Conservation (phyloP, 1,140 invertebrate genomes). For the Lepidurus couesii region DNA sequence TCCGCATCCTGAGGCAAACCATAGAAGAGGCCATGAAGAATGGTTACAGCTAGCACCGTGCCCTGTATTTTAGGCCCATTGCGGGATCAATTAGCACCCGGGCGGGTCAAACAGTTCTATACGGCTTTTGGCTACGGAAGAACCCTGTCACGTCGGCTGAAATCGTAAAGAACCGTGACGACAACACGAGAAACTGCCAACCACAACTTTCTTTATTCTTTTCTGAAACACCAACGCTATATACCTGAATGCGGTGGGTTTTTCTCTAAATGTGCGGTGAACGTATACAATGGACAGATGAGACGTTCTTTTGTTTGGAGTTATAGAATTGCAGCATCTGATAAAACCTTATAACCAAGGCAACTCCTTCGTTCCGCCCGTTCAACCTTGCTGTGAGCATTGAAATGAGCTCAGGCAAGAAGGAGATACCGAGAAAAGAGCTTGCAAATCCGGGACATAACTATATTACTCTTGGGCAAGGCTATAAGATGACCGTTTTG, state of each 20-base stretch:
- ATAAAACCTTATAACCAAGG: background rate
- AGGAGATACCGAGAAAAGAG: background rate
- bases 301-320: background rate
- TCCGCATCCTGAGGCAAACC: background rate
- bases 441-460: slow-evolving; percentile 9
- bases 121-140: background rate
- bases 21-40: background rate
- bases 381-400: slow-evolving; percentile 12
- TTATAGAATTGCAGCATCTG: background rate
- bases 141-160: background rate
- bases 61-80: slow-evolving; percentile 19
- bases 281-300: too few species aligned
- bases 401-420: background rate
- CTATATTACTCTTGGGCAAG: background rate
- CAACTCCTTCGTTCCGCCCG: slow-evolving; percentile 3
- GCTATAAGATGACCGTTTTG: background rate
- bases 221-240: background rate
- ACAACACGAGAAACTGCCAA: background rate
- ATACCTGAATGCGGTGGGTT: too few species aligned
- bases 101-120: background rate
- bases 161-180: background rate
- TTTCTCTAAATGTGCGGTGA: too few species aligned
- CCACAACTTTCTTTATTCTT: background rate
- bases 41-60: background rate
- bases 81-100: slow-evolving; percentile 13